Evolutionary conservation across 2,888 invertebrate genomes (phyloP), one percentile per base, ranked within the genome.

Genomic region (Nomada fucata): DNA sequence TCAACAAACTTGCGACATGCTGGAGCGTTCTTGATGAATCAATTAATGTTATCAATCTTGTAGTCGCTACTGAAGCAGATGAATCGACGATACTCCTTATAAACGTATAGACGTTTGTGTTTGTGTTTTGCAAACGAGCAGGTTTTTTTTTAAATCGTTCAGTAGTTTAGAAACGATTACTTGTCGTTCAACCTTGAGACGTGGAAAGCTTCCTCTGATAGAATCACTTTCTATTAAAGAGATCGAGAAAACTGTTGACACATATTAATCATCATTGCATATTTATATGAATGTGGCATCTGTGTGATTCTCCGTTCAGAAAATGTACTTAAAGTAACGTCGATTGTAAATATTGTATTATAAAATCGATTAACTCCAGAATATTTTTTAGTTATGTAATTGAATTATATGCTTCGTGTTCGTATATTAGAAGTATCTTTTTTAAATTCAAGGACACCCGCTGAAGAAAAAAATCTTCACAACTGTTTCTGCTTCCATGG

Each of bases 201-300:
- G 7, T 18, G 11, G 13, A 52, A 67, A 76, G 74, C 78, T 84
- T 83, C 84, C 77, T 79, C 67, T 74, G 59, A 68, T 75, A 77
- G 83, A 75, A 86, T 79, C 83, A 72, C 82, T 87, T 87, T 86
- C 86, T 83, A 86, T 83, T 86, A 85, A 65, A 68, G 83, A 86
- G 85, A 86, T 47, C 67, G 42, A 29, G 70, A 55, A 47, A 50
- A 57, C 71, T 79, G 71, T 76, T 72, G 75, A 68, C 26, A 63
- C 23, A 36, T 50, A 60, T 74, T 47, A 70, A 65, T n/a, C 47
- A 29, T 11, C 26, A 2, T 57, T 4, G 23, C 57, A 57, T 36
- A 36, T 7, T 13, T 5, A 26, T 15, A 26, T 26, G 2, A 36
- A 29, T 60, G n/a, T 60, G 15, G 15, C 29, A 60, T 18, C 18